A percentile compares a stretch with the other conserved stretches of the same genome.
phyloP scores from a whole-genome alignment of 2,888 invertebrate genomes.

The Drosophila testacea region DNA sequence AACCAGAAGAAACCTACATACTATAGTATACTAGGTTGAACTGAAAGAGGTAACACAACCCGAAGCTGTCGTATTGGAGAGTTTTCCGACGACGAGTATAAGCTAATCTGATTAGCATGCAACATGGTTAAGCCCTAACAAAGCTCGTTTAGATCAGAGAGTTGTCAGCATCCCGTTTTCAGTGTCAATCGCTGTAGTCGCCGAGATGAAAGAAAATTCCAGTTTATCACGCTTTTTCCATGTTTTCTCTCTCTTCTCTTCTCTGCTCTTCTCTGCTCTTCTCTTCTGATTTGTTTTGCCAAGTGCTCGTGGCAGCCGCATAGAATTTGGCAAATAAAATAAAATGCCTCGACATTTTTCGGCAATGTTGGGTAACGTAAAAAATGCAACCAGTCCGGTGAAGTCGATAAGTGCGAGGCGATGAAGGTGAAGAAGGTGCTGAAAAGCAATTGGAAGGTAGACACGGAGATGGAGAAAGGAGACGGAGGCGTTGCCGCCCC shows the following conservation, averaged over 20 bases:
- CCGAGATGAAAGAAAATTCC: constrained; percentile 33
- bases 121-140: constrained; percentile 43
- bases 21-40: no score
- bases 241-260: not conserved
- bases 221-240: constrained; percentile 41
- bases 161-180: constrained; percentile 39
- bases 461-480: not conserved
- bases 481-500: constrained; percentile 32
- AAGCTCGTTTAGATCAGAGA: constrained; percentile 51
- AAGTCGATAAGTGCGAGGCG: constrained; percentile 24
- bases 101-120: constrained; percentile 49
- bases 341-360: constrained; percentile 43
- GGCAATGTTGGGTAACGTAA: constrained; percentile 9
- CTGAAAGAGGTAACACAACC: not conserved
- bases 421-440: constrained; percentile 1
- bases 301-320: constrained; percentile 25
- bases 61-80: not conserved
- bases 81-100: not conserved
- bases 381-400: constrained; percentile 35
- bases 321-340: constrained; percentile 45
- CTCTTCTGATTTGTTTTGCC: constrained; percentile 12
- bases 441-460: not conserved
- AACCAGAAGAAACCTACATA: no score
- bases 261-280: no score
- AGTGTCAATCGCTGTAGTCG: constrained; percentile 35